These are phyloP conservation scores for Dynastes maya DNA, from an alignment of 2,888 invertebrate species.

Conservation along the genomic window DNA sequence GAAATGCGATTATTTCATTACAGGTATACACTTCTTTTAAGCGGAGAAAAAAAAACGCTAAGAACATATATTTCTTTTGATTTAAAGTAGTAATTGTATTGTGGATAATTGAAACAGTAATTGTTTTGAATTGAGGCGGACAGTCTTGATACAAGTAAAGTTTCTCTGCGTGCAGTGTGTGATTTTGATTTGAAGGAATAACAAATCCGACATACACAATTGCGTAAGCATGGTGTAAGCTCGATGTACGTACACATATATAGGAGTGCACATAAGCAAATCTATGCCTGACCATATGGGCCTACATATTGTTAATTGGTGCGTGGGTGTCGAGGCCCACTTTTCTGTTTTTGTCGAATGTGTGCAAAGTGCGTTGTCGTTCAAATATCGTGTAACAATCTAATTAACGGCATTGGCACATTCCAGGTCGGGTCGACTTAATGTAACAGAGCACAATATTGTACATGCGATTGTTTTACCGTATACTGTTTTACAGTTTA, in stretches of 20 bases:
- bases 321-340: slow-evolving; percentile 43
- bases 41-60: too few species aligned
- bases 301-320: neutral
- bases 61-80: too few species aligned
- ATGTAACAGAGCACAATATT: slow-evolving; percentile 32
- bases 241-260: neutral
- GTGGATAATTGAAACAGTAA: too few species aligned
- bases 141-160: too few species aligned
- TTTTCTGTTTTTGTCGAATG: slow-evolving; percentile 7
- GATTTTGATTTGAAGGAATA: too few species aligned
- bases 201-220: too few species aligned
- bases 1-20: too few species aligned
- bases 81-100: too few species aligned
- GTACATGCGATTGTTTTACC: slow-evolving; percentile 32
- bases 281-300: slow-evolving; percentile 6
- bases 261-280: neutral
- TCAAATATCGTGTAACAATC: slow-evolving; percentile 41
- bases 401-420: slow-evolving; percentile 41
- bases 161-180: too few species aligned
- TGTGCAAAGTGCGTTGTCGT: slow-evolving; percentile 21
- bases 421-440: slow-evolving; percentile 43
- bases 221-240: too few species aligned
- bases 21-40: too few species aligned
- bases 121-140: too few species aligned
- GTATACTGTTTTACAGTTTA: slow-evolving; percentile 9